These are phyloP conservation scores for Augochlora pura DNA, from an alignment of 1,140 invertebrate genomes.

Conservation along the genomic window DNA sequence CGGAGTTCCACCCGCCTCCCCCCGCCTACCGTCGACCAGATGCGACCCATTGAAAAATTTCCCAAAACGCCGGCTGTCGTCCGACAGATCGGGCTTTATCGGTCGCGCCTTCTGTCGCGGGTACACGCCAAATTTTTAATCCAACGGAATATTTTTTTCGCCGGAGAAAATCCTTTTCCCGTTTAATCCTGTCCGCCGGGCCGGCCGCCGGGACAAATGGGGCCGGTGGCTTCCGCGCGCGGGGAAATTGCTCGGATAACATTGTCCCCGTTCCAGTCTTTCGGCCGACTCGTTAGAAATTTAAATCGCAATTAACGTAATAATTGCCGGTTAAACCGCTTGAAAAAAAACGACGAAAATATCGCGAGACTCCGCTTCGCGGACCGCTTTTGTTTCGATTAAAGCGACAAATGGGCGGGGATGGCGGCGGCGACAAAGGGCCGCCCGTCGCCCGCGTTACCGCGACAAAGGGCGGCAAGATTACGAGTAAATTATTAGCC, in stretches of 20 bases:
- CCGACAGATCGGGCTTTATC: background rate
- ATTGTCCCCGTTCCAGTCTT: background rate
- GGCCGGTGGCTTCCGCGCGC: background rate
- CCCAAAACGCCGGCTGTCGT: background rate
- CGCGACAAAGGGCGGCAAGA: no score
- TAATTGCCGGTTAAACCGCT: constrained; percentile 19
- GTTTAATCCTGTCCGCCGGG: constrained; percentile 7
- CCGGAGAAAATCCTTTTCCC: constrained; percentile 2
- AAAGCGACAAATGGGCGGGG: background rate
- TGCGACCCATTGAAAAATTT: background rate
- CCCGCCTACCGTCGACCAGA: background rate
- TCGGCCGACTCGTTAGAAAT: background rate
- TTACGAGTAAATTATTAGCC: no score
- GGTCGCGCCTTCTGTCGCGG: background rate
- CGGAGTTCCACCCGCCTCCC: background rate
- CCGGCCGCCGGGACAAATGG: background rate
- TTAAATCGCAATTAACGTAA: background rate
- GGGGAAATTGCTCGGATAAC: background rate
- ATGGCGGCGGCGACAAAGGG: no score
- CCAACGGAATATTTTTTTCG: constrained; percentile 17
- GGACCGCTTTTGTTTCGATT: background rate
- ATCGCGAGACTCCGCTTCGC: background rate
- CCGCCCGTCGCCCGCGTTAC: no score
- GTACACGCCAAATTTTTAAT: constrained; percentile 37
- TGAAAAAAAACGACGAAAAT: background rate